These are phyloP conservation scores for Corbicula japonica DNA, from an alignment of 2,888 invertebrate genomes.

Conservation along the genomic window DNA sequence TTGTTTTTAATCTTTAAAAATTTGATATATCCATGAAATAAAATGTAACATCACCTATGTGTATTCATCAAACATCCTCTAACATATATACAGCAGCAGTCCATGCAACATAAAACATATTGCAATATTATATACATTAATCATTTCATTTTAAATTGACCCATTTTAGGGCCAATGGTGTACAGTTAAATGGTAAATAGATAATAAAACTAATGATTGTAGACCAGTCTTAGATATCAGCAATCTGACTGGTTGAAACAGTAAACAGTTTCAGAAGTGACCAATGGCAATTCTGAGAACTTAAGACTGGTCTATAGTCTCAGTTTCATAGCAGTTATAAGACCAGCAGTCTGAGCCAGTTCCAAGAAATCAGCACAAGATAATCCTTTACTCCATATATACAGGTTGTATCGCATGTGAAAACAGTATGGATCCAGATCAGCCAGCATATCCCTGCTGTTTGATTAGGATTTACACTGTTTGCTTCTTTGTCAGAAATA, in stretches of 20 bases:
- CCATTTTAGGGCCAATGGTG: not conserved
- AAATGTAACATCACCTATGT: conserved; percentile 17
- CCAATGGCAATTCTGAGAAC: not conserved
- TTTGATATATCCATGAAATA: conserved; percentile 29
- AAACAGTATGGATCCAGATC: no score
- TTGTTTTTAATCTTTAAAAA: conserved; percentile 30
- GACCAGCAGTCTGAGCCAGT: no score
- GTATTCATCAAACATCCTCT: not conserved
- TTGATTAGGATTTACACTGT: no score
- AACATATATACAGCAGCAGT: conserved; percentile 20
- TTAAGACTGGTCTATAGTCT: not conserved
- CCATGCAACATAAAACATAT: conserved; percentile 4
- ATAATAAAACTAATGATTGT: not conserved
- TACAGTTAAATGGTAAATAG: not conserved
- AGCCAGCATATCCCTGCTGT: no score
- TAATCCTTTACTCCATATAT: no score
- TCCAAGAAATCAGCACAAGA: no score
- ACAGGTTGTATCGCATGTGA: no score
- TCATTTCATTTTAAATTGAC: not conserved
- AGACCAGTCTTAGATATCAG: not conserved
- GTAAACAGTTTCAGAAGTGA: not conserved
- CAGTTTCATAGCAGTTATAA: no score
- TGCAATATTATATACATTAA: conserved; percentile 7
- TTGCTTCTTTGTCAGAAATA: no score
- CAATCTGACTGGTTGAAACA: not conserved